Conservation (phyloP, 2,797 vertebrate genomes). For the Antrozous pallidus region DNA sequence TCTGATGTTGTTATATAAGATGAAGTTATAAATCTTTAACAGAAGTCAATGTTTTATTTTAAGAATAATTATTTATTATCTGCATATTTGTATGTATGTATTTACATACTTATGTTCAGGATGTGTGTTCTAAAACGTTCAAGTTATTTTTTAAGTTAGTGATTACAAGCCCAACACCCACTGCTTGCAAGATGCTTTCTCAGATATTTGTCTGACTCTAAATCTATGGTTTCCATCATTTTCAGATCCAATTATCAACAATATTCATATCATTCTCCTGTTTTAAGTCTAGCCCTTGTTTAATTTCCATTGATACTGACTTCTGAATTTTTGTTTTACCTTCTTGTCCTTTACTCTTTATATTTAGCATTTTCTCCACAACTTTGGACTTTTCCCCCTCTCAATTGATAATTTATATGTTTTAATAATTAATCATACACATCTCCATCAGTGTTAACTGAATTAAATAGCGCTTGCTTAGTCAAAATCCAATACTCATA, state of each 20-base stretch:
- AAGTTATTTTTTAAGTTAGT: background rate
- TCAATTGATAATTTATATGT: background rate
- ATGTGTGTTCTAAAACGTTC: background rate
- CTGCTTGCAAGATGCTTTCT: background rate
- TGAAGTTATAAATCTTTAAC: background rate
- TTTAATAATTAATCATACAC: background rate
- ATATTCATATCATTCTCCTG: background rate
- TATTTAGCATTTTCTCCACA: background rate
- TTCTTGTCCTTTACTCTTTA: background rate
- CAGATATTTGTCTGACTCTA: background rate
- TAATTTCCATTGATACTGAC: background rate
- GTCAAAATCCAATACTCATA: background rate
- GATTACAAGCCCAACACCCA: fast-evolving
- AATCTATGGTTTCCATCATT: background rate
- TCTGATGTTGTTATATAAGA: background rate
- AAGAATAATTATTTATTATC: background rate
- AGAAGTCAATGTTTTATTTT: background rate
- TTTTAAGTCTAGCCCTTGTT: background rate
- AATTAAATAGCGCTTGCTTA: background rate
- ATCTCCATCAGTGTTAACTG: background rate
- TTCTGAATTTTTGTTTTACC: background rate
- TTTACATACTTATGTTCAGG: background rate
- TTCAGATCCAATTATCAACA: background rate
- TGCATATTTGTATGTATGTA: background rate
- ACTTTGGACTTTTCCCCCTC: background rate